Conservation (phyloP, 2,797 vertebrate genomes). For the Typhlichthys subterraneus region DNA sequence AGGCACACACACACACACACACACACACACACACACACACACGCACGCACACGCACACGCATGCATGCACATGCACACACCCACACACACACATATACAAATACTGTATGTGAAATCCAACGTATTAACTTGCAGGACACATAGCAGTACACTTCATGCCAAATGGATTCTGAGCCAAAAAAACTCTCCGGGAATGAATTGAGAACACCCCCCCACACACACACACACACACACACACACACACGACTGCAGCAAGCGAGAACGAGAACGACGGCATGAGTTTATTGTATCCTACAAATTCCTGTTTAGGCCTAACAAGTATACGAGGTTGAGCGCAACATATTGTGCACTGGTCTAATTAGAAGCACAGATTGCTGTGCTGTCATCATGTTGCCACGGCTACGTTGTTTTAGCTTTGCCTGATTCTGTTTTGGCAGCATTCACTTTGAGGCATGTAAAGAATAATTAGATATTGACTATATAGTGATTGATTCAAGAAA, state of each 20-base stretch:
- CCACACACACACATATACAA: conserved; percentile 1
- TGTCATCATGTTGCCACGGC: no score
- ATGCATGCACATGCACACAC: conserved; percentile 2
- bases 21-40: not conserved
- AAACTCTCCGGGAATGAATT: no score
- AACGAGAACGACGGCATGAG: not conserved
- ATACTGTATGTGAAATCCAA: no score
- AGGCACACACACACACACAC: conserved; percentile 2
- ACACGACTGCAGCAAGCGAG: not conserved
- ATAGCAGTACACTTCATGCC: no score
- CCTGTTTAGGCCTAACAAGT: conserved; percentile 24
- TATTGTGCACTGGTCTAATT: no score
- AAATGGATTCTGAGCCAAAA: no score
- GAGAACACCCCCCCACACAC: conserved; percentile 3
- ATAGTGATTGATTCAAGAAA: not conserved
- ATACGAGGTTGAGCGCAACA: not conserved
- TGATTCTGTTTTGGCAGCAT: not conserved
- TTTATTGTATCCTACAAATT: conserved; percentile 21
- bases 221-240: conserved; percentile 6
- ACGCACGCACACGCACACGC: conserved; percentile 3
- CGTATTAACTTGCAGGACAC: no score
- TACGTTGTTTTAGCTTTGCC: not conserved
- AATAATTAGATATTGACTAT: no score
- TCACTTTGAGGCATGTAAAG: no score
- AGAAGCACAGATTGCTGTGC: no score